These are phyloP conservation scores for Pachyuromys duprasi DNA, from an alignment of 2,797 vertebrate genomes.

Conservation along the genomic window DNA sequence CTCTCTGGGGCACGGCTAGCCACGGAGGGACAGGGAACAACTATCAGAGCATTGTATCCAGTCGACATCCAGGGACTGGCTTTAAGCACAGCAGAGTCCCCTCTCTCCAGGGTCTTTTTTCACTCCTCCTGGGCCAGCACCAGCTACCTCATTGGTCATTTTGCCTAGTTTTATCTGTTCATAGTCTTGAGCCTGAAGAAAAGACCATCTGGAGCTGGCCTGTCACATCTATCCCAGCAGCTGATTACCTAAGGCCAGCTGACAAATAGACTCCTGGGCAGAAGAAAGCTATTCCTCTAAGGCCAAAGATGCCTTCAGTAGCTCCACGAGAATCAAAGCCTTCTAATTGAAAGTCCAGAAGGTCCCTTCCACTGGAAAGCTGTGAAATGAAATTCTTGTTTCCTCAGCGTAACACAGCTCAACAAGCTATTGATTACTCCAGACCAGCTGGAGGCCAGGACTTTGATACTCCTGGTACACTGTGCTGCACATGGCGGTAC, in stretches of 20 bases:
- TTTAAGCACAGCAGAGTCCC: background rate
- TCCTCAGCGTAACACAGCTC: background rate
- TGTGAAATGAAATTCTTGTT: background rate
- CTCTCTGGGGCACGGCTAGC: background rate
- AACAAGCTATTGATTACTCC: background rate
- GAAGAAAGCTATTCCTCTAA: background rate
- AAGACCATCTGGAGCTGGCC: background rate
- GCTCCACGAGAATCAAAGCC: background rate
- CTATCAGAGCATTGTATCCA: background rate
- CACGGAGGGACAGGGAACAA: background rate
- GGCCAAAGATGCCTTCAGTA: background rate
- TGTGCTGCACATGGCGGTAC: background rate
- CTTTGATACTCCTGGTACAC: background rate
- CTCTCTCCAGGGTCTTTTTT: no score
- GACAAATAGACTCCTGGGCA: background rate
- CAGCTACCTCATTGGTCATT: background rate
- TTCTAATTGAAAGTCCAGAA: background rate
- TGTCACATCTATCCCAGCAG: background rate
- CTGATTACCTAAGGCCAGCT: background rate
- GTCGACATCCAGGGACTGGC: background rate
- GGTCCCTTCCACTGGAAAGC: background rate
- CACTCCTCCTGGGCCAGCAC: background rate
- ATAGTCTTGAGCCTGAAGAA: slow-evolving; percentile 1
- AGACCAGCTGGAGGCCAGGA: background rate
- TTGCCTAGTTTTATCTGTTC: background rate